These are phyloP conservation scores for Craniophora ligustri DNA, from an alignment of 2,888 invertebrate genomes.

Conservation along the genomic window DNA sequence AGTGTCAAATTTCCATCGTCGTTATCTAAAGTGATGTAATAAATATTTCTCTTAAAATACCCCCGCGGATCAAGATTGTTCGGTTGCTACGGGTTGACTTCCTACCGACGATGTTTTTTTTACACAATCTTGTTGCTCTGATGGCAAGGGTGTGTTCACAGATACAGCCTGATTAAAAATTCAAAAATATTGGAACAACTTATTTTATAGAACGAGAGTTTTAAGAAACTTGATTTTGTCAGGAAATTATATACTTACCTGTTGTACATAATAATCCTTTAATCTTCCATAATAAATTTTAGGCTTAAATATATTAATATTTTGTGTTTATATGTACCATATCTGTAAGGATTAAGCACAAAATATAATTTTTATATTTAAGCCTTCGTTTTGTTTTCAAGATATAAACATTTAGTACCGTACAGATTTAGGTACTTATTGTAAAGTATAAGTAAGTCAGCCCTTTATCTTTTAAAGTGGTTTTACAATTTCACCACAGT, in stretches of 20 bases:
- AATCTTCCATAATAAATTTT: too few species aligned
- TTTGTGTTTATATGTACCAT: too few species aligned
- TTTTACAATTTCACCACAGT: conserved; percentile 15
- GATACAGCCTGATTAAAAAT: conserved; percentile 39
- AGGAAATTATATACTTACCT: too few species aligned
- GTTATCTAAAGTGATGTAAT: conserved; percentile 47
- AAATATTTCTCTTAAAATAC: conserved; percentile 48
- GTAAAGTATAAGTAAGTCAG: neutral
- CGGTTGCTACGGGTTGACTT: conserved; percentile 80
- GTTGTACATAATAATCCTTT: too few species aligned
- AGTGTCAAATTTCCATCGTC: conserved; percentile 41
- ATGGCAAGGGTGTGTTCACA: conserved; percentile 76
- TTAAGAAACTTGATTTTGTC: too few species aligned
- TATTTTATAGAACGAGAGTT: neutral
- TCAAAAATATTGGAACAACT: conserved; percentile 4
- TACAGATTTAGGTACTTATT: neutral
- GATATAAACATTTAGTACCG: too few species aligned
- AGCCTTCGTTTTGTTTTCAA: too few species aligned
- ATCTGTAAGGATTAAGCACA: too few species aligned
- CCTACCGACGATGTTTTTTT: conserved; percentile 88
- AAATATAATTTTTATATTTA: too few species aligned
- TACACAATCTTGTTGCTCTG: conserved; percentile 88
- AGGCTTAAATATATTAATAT: too few species aligned
- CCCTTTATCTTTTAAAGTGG: neutral
- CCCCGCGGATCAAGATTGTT: conserved; percentile 74